A percentile compares a stretch with the other conserved stretches of the same genome.
Evolutionary conservation across 2,113 vertebrate species (phyloP).

Genomic region (Nesogale talazaci): DNA sequence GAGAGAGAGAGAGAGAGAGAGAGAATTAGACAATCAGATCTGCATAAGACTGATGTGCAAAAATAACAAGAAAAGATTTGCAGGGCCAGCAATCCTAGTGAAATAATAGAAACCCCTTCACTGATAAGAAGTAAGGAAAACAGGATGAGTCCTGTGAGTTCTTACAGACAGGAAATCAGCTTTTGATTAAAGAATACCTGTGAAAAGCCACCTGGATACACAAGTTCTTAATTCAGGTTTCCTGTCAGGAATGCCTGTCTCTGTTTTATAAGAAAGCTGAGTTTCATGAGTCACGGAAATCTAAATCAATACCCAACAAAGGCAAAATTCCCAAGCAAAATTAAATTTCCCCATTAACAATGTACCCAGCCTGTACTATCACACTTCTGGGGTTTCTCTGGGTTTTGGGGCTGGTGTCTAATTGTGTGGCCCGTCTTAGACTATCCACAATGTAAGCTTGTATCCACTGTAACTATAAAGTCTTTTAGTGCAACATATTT

Average conservation of each 20-base stretch:
- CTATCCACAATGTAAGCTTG: neutral
- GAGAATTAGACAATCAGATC: neutral
- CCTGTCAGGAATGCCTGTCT: neutral
- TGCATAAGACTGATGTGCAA: neutral
- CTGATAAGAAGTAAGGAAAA: constrained; percentile 13
- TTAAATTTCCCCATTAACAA: neutral
- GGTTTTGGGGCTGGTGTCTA: neutral
- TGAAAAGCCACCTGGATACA: neutral
- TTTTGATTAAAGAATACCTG: neutral
- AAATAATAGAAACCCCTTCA: neutral
- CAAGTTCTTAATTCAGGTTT: neutral
- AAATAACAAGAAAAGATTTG: neutral
- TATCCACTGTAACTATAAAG: neutral
- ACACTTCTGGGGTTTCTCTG: neutral
- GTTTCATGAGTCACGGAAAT: neutral
- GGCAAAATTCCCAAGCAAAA: constrained; percentile 9
- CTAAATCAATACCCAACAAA: neutral
- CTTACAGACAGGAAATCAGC: constrained; percentile 12
- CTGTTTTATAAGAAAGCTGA: neutral
- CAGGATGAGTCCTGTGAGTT: constrained; percentile 20
- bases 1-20: no score
- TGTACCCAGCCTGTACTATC: neutral
- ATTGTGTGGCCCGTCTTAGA: neutral
- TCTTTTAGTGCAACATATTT: neutral
- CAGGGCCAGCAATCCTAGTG: neutral